A percentile compares a stretch with the other conserved stretches of the same genome.
These are phyloP conservation scores for Pseudopleuronectes americanus DNA, from an alignment of 2,797 vertebrate genomes.

Conservation along the genomic window DNA sequence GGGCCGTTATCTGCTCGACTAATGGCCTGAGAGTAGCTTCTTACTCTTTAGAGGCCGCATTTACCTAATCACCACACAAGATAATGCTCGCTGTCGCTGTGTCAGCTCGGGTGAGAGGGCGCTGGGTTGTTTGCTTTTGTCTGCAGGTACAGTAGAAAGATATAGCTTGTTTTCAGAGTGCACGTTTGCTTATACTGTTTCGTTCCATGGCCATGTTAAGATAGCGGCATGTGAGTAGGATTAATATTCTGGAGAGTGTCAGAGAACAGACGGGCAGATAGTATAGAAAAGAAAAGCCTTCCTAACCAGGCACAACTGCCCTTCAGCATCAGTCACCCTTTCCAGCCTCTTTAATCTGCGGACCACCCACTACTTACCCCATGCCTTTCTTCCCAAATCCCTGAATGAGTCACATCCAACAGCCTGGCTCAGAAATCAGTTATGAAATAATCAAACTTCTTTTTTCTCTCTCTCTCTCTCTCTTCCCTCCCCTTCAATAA, in stretches of 20 bases:
- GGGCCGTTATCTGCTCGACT: conserved; percentile 78
- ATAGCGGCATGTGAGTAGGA: conserved; percentile 50
- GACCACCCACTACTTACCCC: conserved; percentile 40
- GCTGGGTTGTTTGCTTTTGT: conserved; percentile 51
- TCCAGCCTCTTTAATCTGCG: conserved; percentile 46
- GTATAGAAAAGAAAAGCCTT: conserved; percentile 26
- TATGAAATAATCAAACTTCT: conserved; percentile 61
- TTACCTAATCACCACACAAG: conserved; percentile 80
- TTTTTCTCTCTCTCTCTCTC: not conserved
- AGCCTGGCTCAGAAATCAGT: conserved; percentile 27
- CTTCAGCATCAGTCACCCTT: conserved; percentile 48
- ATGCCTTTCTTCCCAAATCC: conserved; percentile 33
- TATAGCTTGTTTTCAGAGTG: conserved; percentile 27
- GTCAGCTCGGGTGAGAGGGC: conserved; percentile 49
- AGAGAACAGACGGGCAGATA: conserved; percentile 29
- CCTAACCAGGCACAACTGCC: conserved; percentile 36
- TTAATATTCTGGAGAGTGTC: conserved; percentile 36
- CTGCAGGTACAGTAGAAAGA: conserved; percentile 41
- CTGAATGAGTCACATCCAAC: conserved; percentile 61
- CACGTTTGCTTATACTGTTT: conserved; percentile 2
- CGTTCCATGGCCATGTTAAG: conserved; percentile 34
- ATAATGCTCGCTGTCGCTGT: conserved; percentile 73
- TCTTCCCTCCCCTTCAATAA: conserved; percentile 27
- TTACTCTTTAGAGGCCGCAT: conserved; percentile 77
- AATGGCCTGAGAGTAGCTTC: conserved; percentile 81